Evolutionary conservation across 2,797 vertebrate genomes (phyloP), one percentile per base, ranked within the genome.

Genomic region (Cercopithecus hamlyni): DNA sequence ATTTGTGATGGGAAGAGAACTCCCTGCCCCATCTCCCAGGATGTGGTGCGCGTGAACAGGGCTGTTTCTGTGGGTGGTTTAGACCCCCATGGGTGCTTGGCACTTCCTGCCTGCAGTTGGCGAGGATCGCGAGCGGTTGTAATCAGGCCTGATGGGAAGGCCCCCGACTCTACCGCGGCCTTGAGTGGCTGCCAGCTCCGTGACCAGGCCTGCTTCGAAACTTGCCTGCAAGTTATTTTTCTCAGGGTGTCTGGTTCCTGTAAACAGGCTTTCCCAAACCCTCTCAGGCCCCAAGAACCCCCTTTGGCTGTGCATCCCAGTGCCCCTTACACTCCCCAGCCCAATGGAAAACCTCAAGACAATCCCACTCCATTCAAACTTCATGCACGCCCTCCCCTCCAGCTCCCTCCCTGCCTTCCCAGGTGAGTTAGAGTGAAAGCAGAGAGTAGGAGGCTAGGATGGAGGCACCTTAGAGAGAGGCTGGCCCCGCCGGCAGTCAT

Each of bases 131-230:
- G 90, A 95, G 95, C 86, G 39, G 93, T 91, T 93, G 75, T 96
- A 94, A 97, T 97, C 95, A 93, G 92, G 97, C 92, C 95, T 95
- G 93, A 96, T 94, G 96, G 94, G 90, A 96, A 96, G 97, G 93
- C 92, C 92, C 97, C 94, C 41, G 79, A 97, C 94, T 97, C 97
- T 72, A 95, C 96, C 41, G 9, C 58, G 45, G 96, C 96, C 97
- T 97, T 98, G 98, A 98, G 85, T 1, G 0, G 45, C 96, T 97
- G 98, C 97, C 98, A 98, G 22, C 61, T 87, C 95, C 4, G 0
- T 82, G 70, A 92, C 75, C 75, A 26, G 73, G 90, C 80, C 91
- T 90, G 95, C 96, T 97, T 92, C 83, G 15, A 96, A 96, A 96
- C 61, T 96, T 72, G 92, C 84, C 92, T 97, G 90, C 79, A 91